Evolutionary conservation across 2,888 invertebrate genomes (phyloP).

Genomic region (Lasius fuliginosus): DNA sequence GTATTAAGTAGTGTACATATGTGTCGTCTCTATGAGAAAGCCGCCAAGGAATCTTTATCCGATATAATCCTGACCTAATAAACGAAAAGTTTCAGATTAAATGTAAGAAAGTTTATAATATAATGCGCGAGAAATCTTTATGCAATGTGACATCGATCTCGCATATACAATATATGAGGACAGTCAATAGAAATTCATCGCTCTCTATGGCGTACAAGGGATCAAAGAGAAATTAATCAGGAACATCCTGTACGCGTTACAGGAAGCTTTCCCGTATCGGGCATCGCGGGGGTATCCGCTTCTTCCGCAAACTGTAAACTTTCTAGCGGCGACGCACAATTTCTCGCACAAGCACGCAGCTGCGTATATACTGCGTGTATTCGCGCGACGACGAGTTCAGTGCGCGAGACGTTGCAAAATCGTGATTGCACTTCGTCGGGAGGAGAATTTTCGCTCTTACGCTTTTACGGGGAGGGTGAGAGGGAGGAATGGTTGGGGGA

Average conservation of each 20-base stretch:
- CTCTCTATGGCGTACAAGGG: not conserved
- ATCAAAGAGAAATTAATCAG: not conserved
- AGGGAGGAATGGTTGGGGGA: not conserved
- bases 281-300: not conserved
- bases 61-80: not conserved
- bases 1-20: not conserved
- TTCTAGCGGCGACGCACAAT: constrained; percentile 28
- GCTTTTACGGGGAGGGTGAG: not conserved
- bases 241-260: not conserved
- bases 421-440: constrained; percentile 36
- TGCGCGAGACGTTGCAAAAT: constrained; percentile 38
- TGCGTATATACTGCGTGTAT: not conserved
- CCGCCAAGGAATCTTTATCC: not conserved
- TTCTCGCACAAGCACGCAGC: constrained; percentile 24
- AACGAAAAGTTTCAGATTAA: not conserved
- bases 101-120: not conserved
- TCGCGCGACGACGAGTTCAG: not conserved
- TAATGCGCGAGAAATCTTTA: not conserved
- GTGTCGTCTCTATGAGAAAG: not conserved
- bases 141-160: not conserved
- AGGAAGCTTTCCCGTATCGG: constrained; percentile 30
- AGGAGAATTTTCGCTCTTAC: constrained; percentile 35
- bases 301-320: constrained; percentile 40
- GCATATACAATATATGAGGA: not conserved
- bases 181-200: constrained; percentile 11